Evolutionary conservation across 2,888 invertebrate genomes (phyloP), one percentile per base, ranked within the genome.

Genomic region (Tetrapedia diversipes): DNA sequence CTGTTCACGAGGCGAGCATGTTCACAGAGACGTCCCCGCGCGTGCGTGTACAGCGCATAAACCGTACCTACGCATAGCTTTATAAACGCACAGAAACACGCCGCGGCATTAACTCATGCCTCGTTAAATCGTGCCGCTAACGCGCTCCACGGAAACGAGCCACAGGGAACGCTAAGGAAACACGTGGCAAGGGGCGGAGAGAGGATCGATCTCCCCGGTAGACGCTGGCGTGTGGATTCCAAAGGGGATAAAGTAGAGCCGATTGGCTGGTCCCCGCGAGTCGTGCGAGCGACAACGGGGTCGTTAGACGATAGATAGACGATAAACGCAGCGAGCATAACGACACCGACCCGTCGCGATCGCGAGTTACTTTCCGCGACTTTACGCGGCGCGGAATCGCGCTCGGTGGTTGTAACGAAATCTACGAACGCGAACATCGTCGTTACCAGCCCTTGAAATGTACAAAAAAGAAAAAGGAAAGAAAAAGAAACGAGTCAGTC

Each of bases 81-180:
- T 74, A 79, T 69, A 65, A 74, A 71, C 79, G 65, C 76, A 64
- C 64, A n/a, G 72, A 67, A 75, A 70, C 65, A 47, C 73, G 76
- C 66, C 69, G 71, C 27, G 75, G 83, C 78, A 77, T 83, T 83
- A 81, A 81, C 83, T 83, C 81, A 66, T 74, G 83, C 77, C 81
- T 83, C 83, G 81, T 83, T 83, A 83, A 84, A 82, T 83, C 84
- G 68, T 47, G 53, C 60, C 43, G 69, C 29, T 37, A 57, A 49
- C 53, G 67, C 32, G 57, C 29, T 47, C 29, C 41, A 53, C 54
- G 7, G 66, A 61, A 71, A 49, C 64, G 69, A 72, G 61, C 49
- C 47, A 73, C 19, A 2, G 61, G 51, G 53, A 53, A 76, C 11
- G 64, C 49, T 7, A 63, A 72, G 71, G 70, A 67, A 68, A 56